Percentiles rank a stretch among this genome's conserved stretches.
phyloP scores from a whole-genome alignment of 2,797 vertebrate species.

The Myotis myotis region DNA sequence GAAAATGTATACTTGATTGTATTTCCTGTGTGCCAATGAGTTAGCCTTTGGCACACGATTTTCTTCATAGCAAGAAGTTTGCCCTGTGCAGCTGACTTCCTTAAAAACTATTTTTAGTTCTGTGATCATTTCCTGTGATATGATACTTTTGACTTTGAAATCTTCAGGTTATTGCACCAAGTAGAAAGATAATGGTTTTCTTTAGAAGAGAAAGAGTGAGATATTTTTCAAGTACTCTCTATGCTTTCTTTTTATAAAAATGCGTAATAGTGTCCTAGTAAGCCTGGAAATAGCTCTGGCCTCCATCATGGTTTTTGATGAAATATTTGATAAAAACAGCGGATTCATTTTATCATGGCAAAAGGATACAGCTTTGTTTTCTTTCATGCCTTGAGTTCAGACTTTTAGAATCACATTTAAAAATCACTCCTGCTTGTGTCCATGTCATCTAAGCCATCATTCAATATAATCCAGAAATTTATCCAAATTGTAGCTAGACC shows the following conservation, averaged over 20 bases:
- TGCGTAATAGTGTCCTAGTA: conserved; percentile 54
- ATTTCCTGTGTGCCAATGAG: conserved; percentile 30
- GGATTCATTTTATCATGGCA: neutral
- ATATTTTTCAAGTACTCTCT: conserved; percentile 71
- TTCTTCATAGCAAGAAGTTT: conserved; percentile 51
- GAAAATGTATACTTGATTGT: neutral
- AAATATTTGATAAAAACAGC: neutral
- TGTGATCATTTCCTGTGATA: conserved; percentile 60
- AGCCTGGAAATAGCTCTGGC: conserved; percentile 55
- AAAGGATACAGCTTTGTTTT: conserved; percentile 35
- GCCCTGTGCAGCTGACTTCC: conserved; percentile 52
- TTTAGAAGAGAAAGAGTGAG: conserved; percentile 54
- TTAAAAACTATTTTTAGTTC: conserved; percentile 67
- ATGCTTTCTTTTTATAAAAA: conserved; percentile 61
- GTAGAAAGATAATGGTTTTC: conserved; percentile 67
- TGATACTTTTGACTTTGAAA: conserved; percentile 61
- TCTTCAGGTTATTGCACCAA: conserved; percentile 76
- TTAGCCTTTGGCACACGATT: conserved; percentile 45
- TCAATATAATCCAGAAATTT: neutral
- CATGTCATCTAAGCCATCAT: neutral
- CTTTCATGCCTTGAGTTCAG: neutral
- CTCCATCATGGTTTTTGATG: conserved; percentile 12
- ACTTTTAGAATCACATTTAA: conserved; percentile 52
- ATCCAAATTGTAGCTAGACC: neutral
- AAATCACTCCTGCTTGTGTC: neutral